A percentile compares a stretch with the other conserved stretches of the same genome.
These are phyloP conservation scores for Hypercompe scribonia DNA, from an alignment of 2,888 invertebrate species.

Conservation along the genomic window DNA sequence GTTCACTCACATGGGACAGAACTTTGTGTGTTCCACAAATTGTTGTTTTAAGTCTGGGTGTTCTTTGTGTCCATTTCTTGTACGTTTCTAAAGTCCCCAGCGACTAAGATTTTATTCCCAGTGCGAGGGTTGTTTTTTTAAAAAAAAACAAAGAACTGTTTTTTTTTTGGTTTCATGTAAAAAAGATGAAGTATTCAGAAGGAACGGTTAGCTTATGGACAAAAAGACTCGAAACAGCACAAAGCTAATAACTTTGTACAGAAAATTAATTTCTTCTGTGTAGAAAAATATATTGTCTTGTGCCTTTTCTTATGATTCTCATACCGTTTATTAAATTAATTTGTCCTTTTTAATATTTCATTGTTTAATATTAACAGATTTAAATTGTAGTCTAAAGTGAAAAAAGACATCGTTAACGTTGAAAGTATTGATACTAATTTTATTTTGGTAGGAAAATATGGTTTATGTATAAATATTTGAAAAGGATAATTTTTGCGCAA, in stretches of 20 bases:
- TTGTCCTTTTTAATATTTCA: background rate
- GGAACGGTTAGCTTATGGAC: background rate
- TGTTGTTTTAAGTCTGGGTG: too few species aligned
- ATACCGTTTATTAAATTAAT: background rate
- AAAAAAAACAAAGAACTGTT: too few species aligned
- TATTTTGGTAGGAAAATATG: too few species aligned
- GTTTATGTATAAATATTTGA: too few species aligned
- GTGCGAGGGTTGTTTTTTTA: too few species aligned
- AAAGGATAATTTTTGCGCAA: too few species aligned
- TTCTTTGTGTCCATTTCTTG: too few species aligned
- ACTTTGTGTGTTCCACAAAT: too few species aligned
- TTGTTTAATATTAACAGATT: background rate
- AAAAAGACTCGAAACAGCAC: background rate
- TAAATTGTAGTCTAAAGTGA: background rate
- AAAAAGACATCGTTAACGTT: background rate
- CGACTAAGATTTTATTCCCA: too few species aligned
- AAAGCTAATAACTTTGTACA: background rate
- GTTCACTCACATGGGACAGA: too few species aligned
- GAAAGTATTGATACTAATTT: too few species aligned
- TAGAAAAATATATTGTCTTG: background rate
- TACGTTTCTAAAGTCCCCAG: too few species aligned
- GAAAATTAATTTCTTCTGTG: background rate
- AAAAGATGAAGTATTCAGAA: background rate
- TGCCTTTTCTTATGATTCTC: background rate
- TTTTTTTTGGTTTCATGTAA: background rate